phyloP scores from a whole-genome alignment of 37 sponge, comb jelly and placozoan genomes.

The Tethya wilhelma region DNA sequence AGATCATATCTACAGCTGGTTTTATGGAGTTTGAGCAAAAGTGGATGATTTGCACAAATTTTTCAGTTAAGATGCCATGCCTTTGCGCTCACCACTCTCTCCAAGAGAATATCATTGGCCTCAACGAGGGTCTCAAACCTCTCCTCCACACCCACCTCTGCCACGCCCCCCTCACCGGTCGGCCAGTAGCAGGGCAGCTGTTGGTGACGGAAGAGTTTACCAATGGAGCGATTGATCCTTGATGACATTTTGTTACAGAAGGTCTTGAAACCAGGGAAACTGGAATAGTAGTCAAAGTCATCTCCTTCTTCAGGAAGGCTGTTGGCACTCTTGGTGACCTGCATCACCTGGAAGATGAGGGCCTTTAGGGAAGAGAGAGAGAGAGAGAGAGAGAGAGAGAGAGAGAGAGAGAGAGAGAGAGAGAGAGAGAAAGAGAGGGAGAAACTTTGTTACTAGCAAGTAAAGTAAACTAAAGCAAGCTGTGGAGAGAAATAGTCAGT shows the following conservation, averaged over 20 bases:
- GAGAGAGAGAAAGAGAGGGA: no score
- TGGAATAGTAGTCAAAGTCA: constrained; percentile 88
- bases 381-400: neutral
- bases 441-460: no score
- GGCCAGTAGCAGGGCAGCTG: constrained; percentile 66
- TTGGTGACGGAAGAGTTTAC: constrained; percentile 46
- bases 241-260: constrained; percentile 62
- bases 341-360: constrained; percentile 44
- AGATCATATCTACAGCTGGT: neutral
- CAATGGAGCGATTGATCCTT: constrained; percentile 51
- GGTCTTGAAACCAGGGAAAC: constrained; percentile 63
- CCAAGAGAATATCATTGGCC: constrained; percentile 87
- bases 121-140: constrained; percentile 83
- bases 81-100: constrained; percentile 72
- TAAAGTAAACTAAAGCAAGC: no score
- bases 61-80: neutral
- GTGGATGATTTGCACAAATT: neutral
- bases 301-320: constrained; percentile 75
- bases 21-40: neutral
- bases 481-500: no score
- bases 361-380: constrained; percentile 2
- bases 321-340: constrained; percentile 58
- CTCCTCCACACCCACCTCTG: constrained; percentile 63
- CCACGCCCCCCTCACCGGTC: constrained; percentile 39
- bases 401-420: neutral